Conservation (phyloP, 2,113 vertebrate genomes). For the Thymallus thymallus region DNA sequence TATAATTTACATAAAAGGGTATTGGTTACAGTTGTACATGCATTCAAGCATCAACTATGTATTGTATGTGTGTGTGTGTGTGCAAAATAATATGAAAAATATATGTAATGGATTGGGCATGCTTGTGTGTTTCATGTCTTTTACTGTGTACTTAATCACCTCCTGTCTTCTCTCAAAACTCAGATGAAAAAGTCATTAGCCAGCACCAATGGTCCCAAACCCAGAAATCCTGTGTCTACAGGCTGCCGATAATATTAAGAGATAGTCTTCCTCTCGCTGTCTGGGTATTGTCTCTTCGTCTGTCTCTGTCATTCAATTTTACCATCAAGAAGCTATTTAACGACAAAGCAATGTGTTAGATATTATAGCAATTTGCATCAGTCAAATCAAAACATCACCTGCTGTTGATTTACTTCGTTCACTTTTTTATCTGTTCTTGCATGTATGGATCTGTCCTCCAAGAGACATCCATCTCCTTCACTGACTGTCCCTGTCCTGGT, state of each 20-base stretch:
- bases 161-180: neutral
- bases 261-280: neutral
- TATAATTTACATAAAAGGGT: too few relatives aligned
- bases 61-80: conserved; percentile 5
- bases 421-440: neutral
- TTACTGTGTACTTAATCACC: neutral
- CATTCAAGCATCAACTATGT: neutral
- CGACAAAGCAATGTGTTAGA: neutral
- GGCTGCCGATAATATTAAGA: neutral
- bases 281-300: neutral
- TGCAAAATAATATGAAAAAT: neutral
- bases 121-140: neutral
- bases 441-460: neutral
- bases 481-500: neutral
- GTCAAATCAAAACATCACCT: neutral
- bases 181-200: conserved; percentile 32
- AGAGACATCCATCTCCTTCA: neutral
- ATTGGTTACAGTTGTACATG: too few relatives aligned
- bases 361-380: neutral
- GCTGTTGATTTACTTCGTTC: neutral
- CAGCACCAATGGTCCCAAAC: neutral
- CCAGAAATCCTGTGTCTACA: neutral
- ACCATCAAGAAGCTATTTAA: too few relatives aligned
- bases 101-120: neutral
- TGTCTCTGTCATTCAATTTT: neutral